phyloP scores from a whole-genome alignment of 1,140 invertebrate genomes.

The Drosophila lacertosa region DNA sequence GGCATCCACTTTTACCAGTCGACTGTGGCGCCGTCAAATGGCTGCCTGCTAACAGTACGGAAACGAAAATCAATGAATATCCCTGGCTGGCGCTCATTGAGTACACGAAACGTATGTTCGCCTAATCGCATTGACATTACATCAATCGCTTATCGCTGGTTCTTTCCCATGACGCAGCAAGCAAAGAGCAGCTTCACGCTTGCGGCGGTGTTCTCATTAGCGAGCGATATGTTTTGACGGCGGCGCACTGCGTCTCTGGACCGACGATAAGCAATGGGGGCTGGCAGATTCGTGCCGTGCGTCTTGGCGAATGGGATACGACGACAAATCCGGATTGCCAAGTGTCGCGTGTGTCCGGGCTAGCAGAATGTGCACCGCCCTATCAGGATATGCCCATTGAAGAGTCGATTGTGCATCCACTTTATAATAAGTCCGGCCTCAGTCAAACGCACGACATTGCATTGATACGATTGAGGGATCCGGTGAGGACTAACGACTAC shows the following conservation, averaged over 20 bases:
- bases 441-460: constrained; percentile 88
- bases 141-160: constrained; percentile 1
- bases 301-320: constrained; percentile 82
- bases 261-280: constrained; percentile 79
- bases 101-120: constrained; percentile 60
- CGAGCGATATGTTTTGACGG: constrained; percentile 85
- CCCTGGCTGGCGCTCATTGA: constrained; percentile 88
- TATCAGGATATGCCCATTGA: constrained; percentile 87
- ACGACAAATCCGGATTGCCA: constrained; percentile 73
- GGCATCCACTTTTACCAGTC: constrained; percentile 50
- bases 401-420: constrained; percentile 87
- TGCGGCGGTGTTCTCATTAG: constrained; percentile 86
- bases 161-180: constrained; percentile 32
- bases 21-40: constrained; percentile 83
- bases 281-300: constrained; percentile 83
- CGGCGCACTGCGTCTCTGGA: constrained; percentile 86
- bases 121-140: neutral
- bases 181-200: constrained; percentile 81
- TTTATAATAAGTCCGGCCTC: constrained; percentile 85
- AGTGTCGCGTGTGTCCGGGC: constrained; percentile 8
- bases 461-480: constrained; percentile 87
- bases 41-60: constrained; percentile 85
- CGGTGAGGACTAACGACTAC: constrained; percentile 84
- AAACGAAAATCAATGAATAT: constrained; percentile 87
- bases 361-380: constrained; percentile 84